These are phyloP conservation scores for Pogonomyrmex barbatus DNA, from an alignment of 1,140 invertebrate species.

Conservation along the genomic window DNA sequence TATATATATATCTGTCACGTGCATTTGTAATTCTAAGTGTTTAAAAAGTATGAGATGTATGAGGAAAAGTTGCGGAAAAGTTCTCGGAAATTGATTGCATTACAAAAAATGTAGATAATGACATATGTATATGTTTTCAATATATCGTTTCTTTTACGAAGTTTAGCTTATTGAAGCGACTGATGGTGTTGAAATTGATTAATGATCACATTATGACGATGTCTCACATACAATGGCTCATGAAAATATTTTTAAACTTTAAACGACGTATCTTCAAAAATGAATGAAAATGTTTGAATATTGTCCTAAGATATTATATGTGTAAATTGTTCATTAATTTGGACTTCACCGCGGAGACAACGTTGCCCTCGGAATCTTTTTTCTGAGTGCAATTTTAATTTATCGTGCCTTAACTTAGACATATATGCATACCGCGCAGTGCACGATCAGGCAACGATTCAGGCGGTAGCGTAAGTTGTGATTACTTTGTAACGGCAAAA, in stretches of 20 bases:
- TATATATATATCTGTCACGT: slow-evolving; percentile 7
- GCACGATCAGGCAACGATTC: too few species aligned
- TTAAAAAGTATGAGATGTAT: slow-evolving; percentile 2
- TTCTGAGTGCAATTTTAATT: slow-evolving; percentile 45
- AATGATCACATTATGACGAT: not conserved
- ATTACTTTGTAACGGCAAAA: slow-evolving; percentile 10
- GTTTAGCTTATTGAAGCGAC: not conserved
- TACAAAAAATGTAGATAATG: slow-evolving; percentile 1
- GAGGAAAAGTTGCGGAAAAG: not conserved
- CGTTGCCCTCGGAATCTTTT: slow-evolving; percentile 13
- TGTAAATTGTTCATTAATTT: slow-evolving; percentile 31
- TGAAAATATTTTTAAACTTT: not conserved
- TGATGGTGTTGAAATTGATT: slow-evolving; percentile 13
- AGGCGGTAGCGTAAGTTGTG: not conserved
- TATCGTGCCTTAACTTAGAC: slow-evolving; percentile 45
- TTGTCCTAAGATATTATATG: not conserved
- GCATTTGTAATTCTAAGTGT: slow-evolving; percentile 25
- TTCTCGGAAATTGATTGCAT: not conserved
- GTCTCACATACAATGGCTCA: not conserved
- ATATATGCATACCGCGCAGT: not conserved
- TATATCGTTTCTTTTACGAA: not conserved
- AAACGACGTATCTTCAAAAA: not conserved
- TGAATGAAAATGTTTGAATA: not conserved
- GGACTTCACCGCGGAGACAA: not conserved
- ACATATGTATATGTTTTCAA: not conserved